Evolutionary conservation across 2,888 invertebrate species (phyloP).

Genomic region (Synergus umbraculus): DNA sequence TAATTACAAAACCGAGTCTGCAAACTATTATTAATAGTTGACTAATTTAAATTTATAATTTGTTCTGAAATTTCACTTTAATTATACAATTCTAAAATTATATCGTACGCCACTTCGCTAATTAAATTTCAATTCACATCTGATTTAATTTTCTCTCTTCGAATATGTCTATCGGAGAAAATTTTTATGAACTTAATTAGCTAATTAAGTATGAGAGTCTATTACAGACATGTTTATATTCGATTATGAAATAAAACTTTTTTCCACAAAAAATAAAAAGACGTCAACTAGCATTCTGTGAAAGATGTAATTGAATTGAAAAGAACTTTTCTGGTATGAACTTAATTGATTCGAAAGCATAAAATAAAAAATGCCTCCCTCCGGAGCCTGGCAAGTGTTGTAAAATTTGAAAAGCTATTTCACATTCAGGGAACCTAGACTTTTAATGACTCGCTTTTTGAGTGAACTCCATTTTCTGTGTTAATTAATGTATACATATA

Average conservation of each 20-base stretch:
- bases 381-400: conserved; percentile 29
- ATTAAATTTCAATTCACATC: conserved; percentile 8
- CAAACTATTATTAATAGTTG: conserved; percentile 34
- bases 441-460: conserved; percentile 31
- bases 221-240: conserved; percentile 18
- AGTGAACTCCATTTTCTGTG: conserved; percentile 5
- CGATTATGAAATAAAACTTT: neutral
- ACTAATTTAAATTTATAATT: conserved; percentile 34
- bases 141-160: neutral
- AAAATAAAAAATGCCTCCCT: conserved; percentile 36
- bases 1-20: conserved; percentile 5
- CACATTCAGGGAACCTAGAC: conserved; percentile 27
- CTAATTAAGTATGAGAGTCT: conserved; percentile 9
- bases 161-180: neutral
- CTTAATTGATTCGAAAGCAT: conserved; percentile 37
- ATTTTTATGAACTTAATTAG: conserved; percentile 37
- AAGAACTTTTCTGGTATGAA: conserved; percentile 34
- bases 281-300: conserved; percentile 13
- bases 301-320: conserved; percentile 35
- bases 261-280: neutral
- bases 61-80: neutral
- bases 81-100: conserved; percentile 7
- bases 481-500: neutral
- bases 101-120: neutral
- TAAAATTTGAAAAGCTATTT: conserved; percentile 34